These are phyloP conservation scores for Eupithecia dodoneata DNA, from an alignment of 2,888 invertebrate species.

Conservation along the genomic window DNA sequence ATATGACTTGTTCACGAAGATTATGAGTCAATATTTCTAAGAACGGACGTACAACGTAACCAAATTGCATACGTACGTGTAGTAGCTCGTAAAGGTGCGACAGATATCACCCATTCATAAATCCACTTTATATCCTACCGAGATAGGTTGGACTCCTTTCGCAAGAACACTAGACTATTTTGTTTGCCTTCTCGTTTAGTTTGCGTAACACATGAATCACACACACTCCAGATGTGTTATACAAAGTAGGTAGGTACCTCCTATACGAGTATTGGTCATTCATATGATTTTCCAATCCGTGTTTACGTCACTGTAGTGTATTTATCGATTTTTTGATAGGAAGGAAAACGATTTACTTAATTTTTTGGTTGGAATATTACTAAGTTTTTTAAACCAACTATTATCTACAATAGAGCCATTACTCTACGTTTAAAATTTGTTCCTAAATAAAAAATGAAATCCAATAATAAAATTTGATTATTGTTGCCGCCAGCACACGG, in stretches of 20 bases:
- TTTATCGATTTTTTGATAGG: background rate
- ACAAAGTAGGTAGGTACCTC: conserved; percentile 50
- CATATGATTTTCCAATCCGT: conserved; percentile 53
- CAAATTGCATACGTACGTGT: conserved; percentile 53
- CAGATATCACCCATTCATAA: conserved; percentile 73
- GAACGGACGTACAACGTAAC: conserved; percentile 55
- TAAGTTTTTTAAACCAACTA: no score
- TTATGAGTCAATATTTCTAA: conserved; percentile 60
- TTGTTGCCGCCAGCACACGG: no score
- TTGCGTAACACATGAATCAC: conserved; percentile 65
- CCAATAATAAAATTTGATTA: no score
- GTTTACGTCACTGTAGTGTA: conserved; percentile 64
- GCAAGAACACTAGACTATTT: conserved; percentile 50
- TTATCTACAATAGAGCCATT: no score
- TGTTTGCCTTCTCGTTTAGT: conserved; percentile 60
- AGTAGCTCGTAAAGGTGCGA: conserved; percentile 49
- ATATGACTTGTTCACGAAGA: conserved; percentile 61
- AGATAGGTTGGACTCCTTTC: conserved; percentile 59
- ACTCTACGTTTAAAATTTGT: background rate
- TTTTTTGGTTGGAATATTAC: background rate
- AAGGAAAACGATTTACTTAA: background rate
- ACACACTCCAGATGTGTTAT: conserved; percentile 51
- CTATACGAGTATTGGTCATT: conserved; percentile 22
- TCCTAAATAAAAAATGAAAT: no score
- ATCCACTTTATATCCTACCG: conserved; percentile 54